These are phyloP conservation scores for Cataglyphis cursor DNA, from an alignment of 2,888 invertebrate species.

Conservation along the genomic window DNA sequence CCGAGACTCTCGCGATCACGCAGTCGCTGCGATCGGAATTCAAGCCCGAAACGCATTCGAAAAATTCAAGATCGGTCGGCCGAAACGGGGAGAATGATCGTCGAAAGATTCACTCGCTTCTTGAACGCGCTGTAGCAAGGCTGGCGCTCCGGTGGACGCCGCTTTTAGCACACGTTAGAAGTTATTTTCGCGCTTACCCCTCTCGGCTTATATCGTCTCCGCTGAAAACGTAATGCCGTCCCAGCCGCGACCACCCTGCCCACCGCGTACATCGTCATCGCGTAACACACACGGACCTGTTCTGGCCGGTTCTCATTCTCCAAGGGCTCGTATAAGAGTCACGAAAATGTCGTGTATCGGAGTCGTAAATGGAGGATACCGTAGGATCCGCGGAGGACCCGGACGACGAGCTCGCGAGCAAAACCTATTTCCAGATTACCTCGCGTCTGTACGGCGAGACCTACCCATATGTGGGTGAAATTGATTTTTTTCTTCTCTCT, in stretches of 20 bases:
- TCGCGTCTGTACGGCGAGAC: not conserved
- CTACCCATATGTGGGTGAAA: not conserved
- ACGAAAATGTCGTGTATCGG: not conserved
- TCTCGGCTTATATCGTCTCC: conserved; percentile 71
- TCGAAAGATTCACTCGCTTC: conserved; percentile 59
- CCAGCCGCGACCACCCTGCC: conserved; percentile 55
- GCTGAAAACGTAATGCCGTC: conserved; percentile 75
- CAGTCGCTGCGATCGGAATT: not conserved
- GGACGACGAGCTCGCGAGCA: conserved; percentile 18
- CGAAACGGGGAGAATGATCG: conserved; percentile 45
- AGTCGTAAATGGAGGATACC: not conserved
- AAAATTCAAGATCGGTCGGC: not conserved
- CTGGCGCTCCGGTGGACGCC: conserved; percentile 82
- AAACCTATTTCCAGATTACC: conserved; percentile 71
- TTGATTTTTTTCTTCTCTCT: not conserved
- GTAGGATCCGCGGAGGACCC: not conserved
- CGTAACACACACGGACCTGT: conserved; percentile 15
- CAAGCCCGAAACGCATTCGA: not conserved
- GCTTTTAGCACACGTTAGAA: conserved; percentile 84
- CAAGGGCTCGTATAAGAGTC: not conserved
- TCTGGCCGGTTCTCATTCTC: not conserved
- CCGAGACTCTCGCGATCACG: not conserved
- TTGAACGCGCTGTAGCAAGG: conserved; percentile 76
- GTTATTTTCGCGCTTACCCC: conserved; percentile 84
- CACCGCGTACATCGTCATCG: conserved; percentile 43